Evolutionary conservation across 2,888 invertebrate genomes (phyloP), one percentile per base, ranked within the genome.

Genomic region (Synergus laeviventris): DNA sequence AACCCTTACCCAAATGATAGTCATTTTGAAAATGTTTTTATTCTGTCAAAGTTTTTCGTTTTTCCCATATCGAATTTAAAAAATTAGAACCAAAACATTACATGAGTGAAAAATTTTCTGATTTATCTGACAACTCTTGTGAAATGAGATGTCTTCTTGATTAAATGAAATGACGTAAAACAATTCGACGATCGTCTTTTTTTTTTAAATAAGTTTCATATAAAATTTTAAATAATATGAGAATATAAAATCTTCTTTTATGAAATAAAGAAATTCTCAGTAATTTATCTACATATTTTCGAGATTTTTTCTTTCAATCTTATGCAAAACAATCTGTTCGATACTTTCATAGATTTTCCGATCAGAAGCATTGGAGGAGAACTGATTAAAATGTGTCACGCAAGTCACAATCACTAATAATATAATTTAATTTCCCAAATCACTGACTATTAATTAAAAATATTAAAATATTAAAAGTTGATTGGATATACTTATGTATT

Each of bases 281-380:
- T 42, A 21, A 45, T 24, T 45, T 14, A 49, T 70, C 31, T 49
- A 42, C 42, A 42, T 42, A 70, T 70, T 70, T 70, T 70, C 45
- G 49, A 54, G 36, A 45, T 70, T 70, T 70, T 70, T 70, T 70
- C 70, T n/a, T 70, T 70, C 42, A 70, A 70, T 70, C 70, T 49
- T 54, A 70, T 49, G 70, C 70, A 70, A 49, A 70, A 70, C 70
- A 70, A 70, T 70, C 70, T 70, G 70, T 38, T 70, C 70, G 31
- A 49, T 49, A 70, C 49, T 49, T 49, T 54, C 36, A 54, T 70
- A 70, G 49, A 45, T 54, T 49, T 70, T 49, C 31, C 31, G 36
- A 54, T 70, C n/a, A 70, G n/a, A 39, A 70, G 49, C 36, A 49
- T 42, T 45, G 49, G 49, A 18, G 49, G 36, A 70, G 24, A 54